Evolutionary conservation across 1,140 invertebrate species (phyloP), one percentile per base, ranked within the genome.

Genomic region (Drosophila tani): DNA sequence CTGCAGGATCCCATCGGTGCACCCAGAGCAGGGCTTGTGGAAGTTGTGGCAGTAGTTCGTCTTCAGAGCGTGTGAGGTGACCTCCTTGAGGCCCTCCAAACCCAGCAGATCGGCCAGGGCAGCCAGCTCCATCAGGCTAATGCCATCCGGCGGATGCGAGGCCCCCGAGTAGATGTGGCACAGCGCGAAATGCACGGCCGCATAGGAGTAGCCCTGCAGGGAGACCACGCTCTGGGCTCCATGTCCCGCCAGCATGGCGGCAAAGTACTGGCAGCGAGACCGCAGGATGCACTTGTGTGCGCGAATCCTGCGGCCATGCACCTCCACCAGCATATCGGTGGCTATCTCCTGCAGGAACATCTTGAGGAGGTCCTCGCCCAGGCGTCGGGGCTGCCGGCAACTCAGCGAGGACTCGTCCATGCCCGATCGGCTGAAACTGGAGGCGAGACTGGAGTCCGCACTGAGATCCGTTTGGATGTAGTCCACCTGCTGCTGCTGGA

Each of bases 121-220:
- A 0, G 97, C 96, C 59, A 98, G 92, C 93, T 98, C 97, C 50
- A 97, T 95, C 32, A 99, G 95, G 91, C 96, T 96, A 65, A 98
- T 96, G 2, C 95, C 95, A 78, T 97, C 96, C 3, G 97, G 97
- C 0, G 97, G 97, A 77, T 96, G 96, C 47, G 96, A 96, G 17
- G 97, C 96, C 5, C 97, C 98, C 75, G 97, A 98, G 82, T 99
- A 99, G 53, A 99, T 97, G 92, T 98, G 97, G 79, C 97, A 97
- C 51, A 99, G 92, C 0, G 97, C 96, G 93, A 98, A 98, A 92
- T 98, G 96, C 1, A 98, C 96, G 1, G 96, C 95, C 63, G 95
- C 95, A 71, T 96, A 97, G 3, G 96, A 97, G 92, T 95, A 98
- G 94, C 97, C 97, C 93, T 97, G 96, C 59, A 98, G 92, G 43